Base-by-base conservation (phyloP, 2,797 vertebrate genomes). In the Somateria mollissima region DNA sequence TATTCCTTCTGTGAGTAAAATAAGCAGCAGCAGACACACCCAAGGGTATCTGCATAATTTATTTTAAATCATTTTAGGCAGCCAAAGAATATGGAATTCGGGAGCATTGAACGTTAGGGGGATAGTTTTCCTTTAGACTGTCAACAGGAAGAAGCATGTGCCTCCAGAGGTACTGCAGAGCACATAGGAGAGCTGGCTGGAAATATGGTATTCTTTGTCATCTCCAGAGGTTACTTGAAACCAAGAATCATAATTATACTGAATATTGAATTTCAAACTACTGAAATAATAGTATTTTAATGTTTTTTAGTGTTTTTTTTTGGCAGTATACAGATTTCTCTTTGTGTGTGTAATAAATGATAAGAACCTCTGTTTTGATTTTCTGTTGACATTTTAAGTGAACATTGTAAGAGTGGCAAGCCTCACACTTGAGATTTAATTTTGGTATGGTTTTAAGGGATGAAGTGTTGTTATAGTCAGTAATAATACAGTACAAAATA, bases 1-100 rank as follows among this genome's bases (percentile, higher is more conserved):
- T 79, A 54, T 60, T 91, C 10, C n/a, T 88, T 93, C 64, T 71
- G 47, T 84, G 93, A 91, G 58, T 88, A 84, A 95, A 93, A 79
- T 60, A 80, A 79, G 20, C 34, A 73, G 34, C 56, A 86, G 24
- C 66, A 88, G 85, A 82, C 88, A 73, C 70, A 91, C 85, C 91
- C 15, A 0, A 84, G 62, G 14, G 36, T 88, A 95, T 86, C 91
- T 83, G 60, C 67, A 73, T 76, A 90, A 88, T 86, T 91, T 84
- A 66, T 66, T 94, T 88, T 66, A 90, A 91, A 92, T 84, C 34
- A 43, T n/a, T 81, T 66, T 24, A 66, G 86, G 58, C 27, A 86
- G 80, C 27, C 47, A 70, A 67, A 90, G 36, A 67, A 56, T 30
- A 64, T 53, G 64, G 88, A 7, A 30, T 66, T 91, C 37, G 32